These are phyloP conservation scores for Oikopleura albicans DNA, from an alignment of 23 tunicate genomes.

Conservation along the genomic window DNA sequence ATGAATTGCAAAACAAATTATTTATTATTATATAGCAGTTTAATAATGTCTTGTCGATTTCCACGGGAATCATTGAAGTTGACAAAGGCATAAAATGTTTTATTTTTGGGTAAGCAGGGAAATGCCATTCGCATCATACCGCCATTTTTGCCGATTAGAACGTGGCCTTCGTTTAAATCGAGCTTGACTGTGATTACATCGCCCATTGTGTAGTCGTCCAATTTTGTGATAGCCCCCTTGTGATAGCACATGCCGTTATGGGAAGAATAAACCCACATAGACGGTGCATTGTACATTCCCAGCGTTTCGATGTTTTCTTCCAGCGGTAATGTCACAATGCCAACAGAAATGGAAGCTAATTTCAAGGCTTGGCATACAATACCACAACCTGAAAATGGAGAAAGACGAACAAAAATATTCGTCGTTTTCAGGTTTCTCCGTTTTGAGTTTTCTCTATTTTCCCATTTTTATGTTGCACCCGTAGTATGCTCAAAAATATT, in stretches of 20 bases:
- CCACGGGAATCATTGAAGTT: background rate
- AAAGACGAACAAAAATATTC: too few relatives aligned
- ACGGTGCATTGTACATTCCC: background rate
- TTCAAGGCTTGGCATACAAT: too few relatives aligned
- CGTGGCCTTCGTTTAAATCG: background rate
- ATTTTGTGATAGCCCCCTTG: background rate
- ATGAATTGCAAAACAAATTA: too few relatives aligned
- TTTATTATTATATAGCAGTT: too few relatives aligned
- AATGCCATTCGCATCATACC: background rate
- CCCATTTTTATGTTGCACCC: too few relatives aligned
- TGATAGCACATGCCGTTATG: conserved; percentile 11
- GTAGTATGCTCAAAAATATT: too few relatives aligned
- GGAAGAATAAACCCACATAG: background rate
- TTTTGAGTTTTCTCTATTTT: too few relatives aligned
- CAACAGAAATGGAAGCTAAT: background rate
- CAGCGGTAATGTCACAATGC: background rate
- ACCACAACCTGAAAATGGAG: too few relatives aligned
- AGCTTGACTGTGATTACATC: background rate
- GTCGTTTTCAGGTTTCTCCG: too few relatives aligned
- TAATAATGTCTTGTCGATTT: conserved; percentile 14
- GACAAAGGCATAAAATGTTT: conserved; percentile 2
- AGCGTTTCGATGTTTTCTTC: background rate
- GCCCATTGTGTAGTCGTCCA: background rate
- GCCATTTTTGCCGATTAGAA: background rate
- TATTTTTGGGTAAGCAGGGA: background rate